Base-by-base conservation (phyloP, 1,140 invertebrate genomes). In the Aphelenchoides besseyi region DNA sequence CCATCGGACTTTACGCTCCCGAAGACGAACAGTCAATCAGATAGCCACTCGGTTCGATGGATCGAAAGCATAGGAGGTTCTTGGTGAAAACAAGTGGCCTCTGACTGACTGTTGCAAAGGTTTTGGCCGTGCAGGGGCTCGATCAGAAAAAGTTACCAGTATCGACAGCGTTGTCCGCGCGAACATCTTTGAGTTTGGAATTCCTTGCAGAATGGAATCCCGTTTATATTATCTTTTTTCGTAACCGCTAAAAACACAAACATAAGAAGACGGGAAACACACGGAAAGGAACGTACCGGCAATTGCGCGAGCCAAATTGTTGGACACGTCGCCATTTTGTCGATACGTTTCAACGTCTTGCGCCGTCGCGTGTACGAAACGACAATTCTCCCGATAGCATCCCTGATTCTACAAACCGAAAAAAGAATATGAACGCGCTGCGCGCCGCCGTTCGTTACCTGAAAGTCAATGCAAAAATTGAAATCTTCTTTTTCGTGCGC, bases 171-270 rank as follows among this genome's bases (percentile, higher is more conserved):
- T 26, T 53, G 41, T 29, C 75, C 76, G 29, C 77, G 70, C 32
- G 77, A 54, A 61, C 76, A 78, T 18, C 64, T 73, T 3, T 74
- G 69, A 18, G 73, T 61, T 70, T 78, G 76, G 36, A 79, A 78
- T 62, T 79, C 76, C 69, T 81, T 81, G 78, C 79, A 81, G 37
- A 81, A 64, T 29, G 79, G 79, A 72, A 81, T 82, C 3, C 81
- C 81, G 71, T 80, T 80, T 53, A 81, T 82, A 1, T 68, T 80
- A 54, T 81, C 79, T 26, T 68, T 66, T 29, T 75, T 64, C 30
- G 75, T 72, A 53, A 81, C 73, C 37, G 80, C 79, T 33, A 78
- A 80, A 36, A 81, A 74, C 30, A 80, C 80, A 23, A 80, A 78
- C 53, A 80, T 80, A 69, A 80, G 63, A 36, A 61, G 41, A 61